Percentiles rank a stretch among this genome's conserved stretches.
phyloP scores from a whole-genome alignment of 2,797 vertebrate species.

The Epinephelus coioides region DNA sequence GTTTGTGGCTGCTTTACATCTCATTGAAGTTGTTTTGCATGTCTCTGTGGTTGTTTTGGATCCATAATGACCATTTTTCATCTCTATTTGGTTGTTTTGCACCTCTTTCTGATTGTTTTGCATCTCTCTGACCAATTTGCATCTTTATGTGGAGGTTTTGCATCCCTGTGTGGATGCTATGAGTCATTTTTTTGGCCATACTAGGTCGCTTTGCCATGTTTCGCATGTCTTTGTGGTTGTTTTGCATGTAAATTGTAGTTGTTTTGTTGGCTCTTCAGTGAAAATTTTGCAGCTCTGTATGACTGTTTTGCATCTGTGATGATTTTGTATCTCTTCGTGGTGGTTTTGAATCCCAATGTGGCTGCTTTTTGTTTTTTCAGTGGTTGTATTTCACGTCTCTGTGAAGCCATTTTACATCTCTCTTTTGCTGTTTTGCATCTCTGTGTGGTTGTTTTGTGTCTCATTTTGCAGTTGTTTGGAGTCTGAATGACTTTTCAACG shows the following conservation, averaged over 20 bases:
- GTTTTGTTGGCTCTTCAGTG: no score
- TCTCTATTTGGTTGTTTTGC: not conserved
- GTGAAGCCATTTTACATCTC: not conserved
- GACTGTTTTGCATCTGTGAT: no score
- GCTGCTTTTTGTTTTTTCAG: no score
- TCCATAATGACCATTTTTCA: fast-evolving
- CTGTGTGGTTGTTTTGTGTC: not conserved
- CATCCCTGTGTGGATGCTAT: not conserved
- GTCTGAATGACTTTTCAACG: not conserved
- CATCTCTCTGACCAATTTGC: not conserved
- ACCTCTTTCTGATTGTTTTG: not conserved
- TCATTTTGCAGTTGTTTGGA: no score
- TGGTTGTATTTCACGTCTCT: not conserved
- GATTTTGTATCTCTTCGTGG: fast-evolving
- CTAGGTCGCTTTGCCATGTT: no score
- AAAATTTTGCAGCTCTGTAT: no score
- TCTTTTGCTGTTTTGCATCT: not conserved
- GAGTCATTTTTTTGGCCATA: not conserved
- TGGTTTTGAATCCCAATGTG: not conserved
- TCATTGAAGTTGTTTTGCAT: not conserved
- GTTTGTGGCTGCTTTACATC: not conserved
- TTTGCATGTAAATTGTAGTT: no score
- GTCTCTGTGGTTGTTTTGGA: no score
- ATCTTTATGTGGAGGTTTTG: not conserved
- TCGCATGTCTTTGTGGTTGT: no score